Percentiles rank a stretch among this genome's conserved stretches.
Evolutionary conservation across 1,140 invertebrate genomes (phyloP).

Genomic region (Drosophila nigromelanica): DNA sequence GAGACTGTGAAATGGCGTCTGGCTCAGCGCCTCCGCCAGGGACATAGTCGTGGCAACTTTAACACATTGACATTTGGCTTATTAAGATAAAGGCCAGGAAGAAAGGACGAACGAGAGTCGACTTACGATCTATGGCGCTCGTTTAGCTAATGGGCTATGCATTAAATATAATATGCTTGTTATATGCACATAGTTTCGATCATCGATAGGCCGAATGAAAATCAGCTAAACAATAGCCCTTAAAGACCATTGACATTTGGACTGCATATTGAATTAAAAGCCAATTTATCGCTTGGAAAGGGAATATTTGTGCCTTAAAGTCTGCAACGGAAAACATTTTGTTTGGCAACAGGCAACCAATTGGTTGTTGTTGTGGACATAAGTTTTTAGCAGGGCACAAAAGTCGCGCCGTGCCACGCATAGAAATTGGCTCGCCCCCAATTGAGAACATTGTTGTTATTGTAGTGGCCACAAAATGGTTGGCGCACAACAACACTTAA

Average conservation of each 20-base stretch:
- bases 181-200: conserved; percentile 63
- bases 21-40: conserved; percentile 8
- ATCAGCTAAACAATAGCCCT: not conserved
- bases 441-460: conserved; percentile 47
- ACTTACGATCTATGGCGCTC: conserved; percentile 16
- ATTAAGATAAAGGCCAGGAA: conserved; percentile 43
- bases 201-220: conserved; percentile 47
- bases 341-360: conserved; percentile 46
- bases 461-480: conserved; percentile 75
- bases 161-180: conserved; percentile 70
- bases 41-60: conserved; percentile 40
- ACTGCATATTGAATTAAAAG: conserved; percentile 59
- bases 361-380: conserved; percentile 18
- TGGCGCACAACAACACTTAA: conserved; percentile 77
- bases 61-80: conserved; percentile 69
- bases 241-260: conserved; percentile 34
- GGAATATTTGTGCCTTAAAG: conserved; percentile 9
- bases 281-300: conserved; percentile 57
- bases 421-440: conserved; percentile 73
- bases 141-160: conserved; percentile 65
- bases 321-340: conserved; percentile 34
- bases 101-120: conserved; percentile 7
- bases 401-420: conserved; percentile 58
- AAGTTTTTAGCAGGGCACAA: conserved; percentile 38
- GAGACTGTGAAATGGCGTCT: conserved; percentile 48